These are phyloP conservation scores for Xyliphius kryptos DNA, from an alignment of 2,113 vertebrate species.

Conservation along the genomic window DNA sequence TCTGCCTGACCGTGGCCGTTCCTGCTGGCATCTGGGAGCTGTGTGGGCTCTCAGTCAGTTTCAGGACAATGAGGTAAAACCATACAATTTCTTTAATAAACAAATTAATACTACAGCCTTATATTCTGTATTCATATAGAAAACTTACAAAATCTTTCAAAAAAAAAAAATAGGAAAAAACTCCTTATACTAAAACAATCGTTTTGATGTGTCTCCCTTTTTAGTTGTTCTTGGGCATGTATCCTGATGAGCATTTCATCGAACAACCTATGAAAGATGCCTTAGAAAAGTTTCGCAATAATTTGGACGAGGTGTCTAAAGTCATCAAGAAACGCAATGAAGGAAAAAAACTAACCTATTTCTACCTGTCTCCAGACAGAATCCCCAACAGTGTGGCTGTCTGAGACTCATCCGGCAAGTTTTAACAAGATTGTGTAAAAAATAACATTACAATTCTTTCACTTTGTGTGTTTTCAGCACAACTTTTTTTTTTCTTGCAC, in stretches of 20 bases:
- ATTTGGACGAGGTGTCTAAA: slow-evolving; percentile 68
- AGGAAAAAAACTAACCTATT: slow-evolving; percentile 89
- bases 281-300: slow-evolving; percentile 76
- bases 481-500: slow-evolving; percentile 6
- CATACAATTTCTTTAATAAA: neutral
- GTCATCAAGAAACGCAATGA: slow-evolving; percentile 79
- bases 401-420: slow-evolving; percentile 49
- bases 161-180: too few species aligned
- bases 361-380: slow-evolving; percentile 86
- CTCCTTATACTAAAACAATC: neutral
- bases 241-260: slow-evolving; percentile 91
- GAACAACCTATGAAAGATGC: slow-evolving; percentile 83
- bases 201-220: neutral
- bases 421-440: neutral
- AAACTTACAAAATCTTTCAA: neutral
- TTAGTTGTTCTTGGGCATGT: slow-evolving; percentile 85
- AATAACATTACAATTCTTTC: neutral
- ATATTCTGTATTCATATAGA: neutral
- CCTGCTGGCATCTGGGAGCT: slow-evolving; percentile 96
- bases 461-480: neutral
- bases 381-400: slow-evolving; percentile 95
- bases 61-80: slow-evolving; percentile 88
- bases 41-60: slow-evolving; percentile 98
- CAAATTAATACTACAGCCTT: neutral
- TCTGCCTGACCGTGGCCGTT: slow-evolving; percentile 90